Base-by-base conservation (phyloP, 2,113 vertebrate genomes). In the Laticauda laticaudata region DNA sequence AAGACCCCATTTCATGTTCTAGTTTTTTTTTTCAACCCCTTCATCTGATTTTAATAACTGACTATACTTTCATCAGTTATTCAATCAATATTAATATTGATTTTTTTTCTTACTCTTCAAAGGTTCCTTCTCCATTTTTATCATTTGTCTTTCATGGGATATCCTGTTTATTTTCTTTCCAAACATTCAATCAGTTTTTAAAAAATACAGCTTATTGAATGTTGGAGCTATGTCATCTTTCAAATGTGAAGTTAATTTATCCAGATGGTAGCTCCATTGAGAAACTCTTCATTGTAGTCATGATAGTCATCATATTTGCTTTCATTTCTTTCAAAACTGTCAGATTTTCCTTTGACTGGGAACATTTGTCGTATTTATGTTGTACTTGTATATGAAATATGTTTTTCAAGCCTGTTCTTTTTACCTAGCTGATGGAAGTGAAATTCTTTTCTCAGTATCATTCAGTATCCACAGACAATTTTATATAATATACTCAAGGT, bases 401-500 rank as follows among this genome's bases (percentile, higher is more conserved):
- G 0, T 0, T 90, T 88, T 48, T 20, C 18, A 92, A 95, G 20
- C 43, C 54, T 90, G 61, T 85, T 54, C 81, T 3, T 92, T 89
- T 54, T 24, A 86, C 43, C 88, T 54, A 92, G 5, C 89, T 61
- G 11, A 86, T 81, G 24, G 29, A 86, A 93, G 12, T 93, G 85
- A 89, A 93, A 81, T 93, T 91, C 89, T 89, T 88, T 89, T 90
- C 90, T 86, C 59, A 39, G 88, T 45, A 48, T 91, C 89, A 92
- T 89, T 0, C 0, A 89, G 87, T 94, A 90, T 94, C 94, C 94
- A 95, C 51, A 94, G 86, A 93, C 87, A 95, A 23, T 39, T 39
- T 75, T 93, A 69, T 29, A 90, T 93, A 94, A 95, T 94, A 75
- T 94, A 96, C 91, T 39, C 56, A 55, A 81, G 86, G 26, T 96